Conservation (phyloP, 2,113 vertebrate species). For the Spermophilus dauricus region DNA sequence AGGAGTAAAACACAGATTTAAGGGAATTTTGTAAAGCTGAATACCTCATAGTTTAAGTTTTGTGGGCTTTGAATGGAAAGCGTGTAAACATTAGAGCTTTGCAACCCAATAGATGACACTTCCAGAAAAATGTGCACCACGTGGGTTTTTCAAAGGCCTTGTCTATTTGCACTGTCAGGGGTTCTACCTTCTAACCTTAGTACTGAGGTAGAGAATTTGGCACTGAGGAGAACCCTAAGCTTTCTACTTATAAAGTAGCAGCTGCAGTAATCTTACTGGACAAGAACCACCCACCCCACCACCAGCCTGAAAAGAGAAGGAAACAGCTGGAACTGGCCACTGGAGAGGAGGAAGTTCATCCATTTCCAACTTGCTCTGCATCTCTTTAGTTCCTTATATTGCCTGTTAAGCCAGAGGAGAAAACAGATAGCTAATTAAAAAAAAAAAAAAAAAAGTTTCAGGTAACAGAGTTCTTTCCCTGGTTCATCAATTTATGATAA, state of each 20-base stretch:
- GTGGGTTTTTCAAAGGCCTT: not conserved
- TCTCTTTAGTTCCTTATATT: constrained; percentile 7
- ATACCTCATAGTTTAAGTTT: not conserved
- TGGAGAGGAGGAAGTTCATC: not conserved
- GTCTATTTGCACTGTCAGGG: not conserved
- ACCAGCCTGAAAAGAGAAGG: constrained; percentile 26
- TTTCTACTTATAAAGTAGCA: not conserved
- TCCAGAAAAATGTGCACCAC: not conserved
- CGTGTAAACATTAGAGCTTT: not conserved
- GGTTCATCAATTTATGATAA: constrained; percentile 42
- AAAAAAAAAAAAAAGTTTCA: constrained; percentile 44
- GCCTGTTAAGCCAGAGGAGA: not conserved
- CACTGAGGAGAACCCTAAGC: not conserved
- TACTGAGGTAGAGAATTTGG: not conserved
- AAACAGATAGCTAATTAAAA: not conserved
- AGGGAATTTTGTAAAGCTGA: not conserved
- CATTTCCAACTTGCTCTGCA: not conserved
- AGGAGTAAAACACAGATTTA: not conserved
- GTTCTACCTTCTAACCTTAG: not conserved
- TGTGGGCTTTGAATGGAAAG: not conserved
- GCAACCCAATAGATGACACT: not conserved
- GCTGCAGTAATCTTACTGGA: not conserved
- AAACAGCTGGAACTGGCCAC: constrained; percentile 50
- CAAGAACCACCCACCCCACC: constrained; percentile 18
- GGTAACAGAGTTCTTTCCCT: constrained; percentile 48